Conservation (phyloP, 2,797 vertebrate species). For the Heteromormyrus szaboi region DNA sequence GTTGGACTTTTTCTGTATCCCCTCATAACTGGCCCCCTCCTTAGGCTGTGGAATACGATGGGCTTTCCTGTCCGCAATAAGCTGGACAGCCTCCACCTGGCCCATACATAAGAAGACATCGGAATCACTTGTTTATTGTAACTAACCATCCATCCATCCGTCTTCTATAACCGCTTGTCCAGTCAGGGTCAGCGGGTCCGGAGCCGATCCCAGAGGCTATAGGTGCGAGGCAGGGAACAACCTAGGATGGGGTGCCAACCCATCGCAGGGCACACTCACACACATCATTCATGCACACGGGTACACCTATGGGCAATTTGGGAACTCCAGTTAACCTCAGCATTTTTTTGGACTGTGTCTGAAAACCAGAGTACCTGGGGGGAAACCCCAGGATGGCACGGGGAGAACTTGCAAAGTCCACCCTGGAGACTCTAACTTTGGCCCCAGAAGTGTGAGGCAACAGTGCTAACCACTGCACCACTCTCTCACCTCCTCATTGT, state of each 20-base stretch:
- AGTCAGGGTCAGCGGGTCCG: not conserved
- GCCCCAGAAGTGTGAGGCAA: not conserved
- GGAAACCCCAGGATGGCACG: not conserved
- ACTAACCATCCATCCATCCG: not conserved
- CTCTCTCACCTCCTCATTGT: not conserved
- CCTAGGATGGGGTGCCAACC: too few relatives aligned
- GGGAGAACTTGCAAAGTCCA: not conserved
- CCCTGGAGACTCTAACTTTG: not conserved
- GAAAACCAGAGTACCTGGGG: not conserved
- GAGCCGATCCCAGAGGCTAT: not conserved
- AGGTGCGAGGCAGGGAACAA: not conserved
- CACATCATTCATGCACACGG: not conserved
- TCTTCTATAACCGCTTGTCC: not conserved
- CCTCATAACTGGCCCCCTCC: constrained; percentile 89
- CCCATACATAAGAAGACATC: not conserved
- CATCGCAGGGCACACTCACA: too few relatives aligned
- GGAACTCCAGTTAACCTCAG: not conserved
- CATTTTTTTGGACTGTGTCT: not conserved
- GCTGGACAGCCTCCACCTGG: constrained; percentile 89
- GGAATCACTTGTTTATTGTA: not conserved
- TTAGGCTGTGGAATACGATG: constrained; percentile 73
- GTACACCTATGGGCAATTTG: not conserved
- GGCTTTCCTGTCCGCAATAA: constrained; percentile 87
- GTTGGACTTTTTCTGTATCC: constrained; percentile 91
- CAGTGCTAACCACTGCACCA: not conserved